Base-by-base conservation (phyloP, 1,140 invertebrate genomes). In the Meteorus sp. region DNA sequence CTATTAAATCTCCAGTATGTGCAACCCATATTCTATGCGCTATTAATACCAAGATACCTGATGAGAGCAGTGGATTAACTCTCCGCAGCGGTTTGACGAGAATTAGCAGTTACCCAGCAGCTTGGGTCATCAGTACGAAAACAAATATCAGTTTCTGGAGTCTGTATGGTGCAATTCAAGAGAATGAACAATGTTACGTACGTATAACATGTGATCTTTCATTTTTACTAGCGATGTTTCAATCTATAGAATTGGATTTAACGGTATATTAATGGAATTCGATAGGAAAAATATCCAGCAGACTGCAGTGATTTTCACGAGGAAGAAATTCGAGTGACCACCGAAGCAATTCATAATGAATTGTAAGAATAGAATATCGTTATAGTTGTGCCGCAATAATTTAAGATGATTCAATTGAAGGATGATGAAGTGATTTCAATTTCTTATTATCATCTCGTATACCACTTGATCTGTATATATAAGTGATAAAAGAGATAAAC, bases 301-400 rank as follows among this genome's bases (percentile, higher is more conserved):
- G 84, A 89, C 47, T 92, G 90, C 66, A 82, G 82, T 22, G 83
- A 85, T 1, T 93, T 90, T 77, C 88, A 91, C 67, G 85, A 89
- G 72, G 89, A 91, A 72, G 90, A 93, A 75, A 76, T 88, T 19
- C 86, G 85, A 82, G 89, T 89, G 13, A 91, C 88, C 20, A 90
- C 89, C 23, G 90, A 92, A 81, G 89, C 87, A 54, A 82, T 86
- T 64, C 90, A 92, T 72, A 91, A 82, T 71, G 90, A 92, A 80
- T 81, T 89, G 62, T 88, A 84, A 73, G 50, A 19, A 13, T n/a
- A 11, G 13, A 3, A 11, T 39, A 39, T 39, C 35, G 15, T 3
- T 39, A 15, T n/a, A n/a, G n/a, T n/a, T n/a, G n/a, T n/a, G n/a
- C n/a, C n/a, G n/a, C n/a, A n/a, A n/a, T n/a, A n/a, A n/a, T n/a